Evolutionary conservation across 1,140 invertebrate species (phyloP).

Genomic region (Drosophila eugracilis): DNA sequence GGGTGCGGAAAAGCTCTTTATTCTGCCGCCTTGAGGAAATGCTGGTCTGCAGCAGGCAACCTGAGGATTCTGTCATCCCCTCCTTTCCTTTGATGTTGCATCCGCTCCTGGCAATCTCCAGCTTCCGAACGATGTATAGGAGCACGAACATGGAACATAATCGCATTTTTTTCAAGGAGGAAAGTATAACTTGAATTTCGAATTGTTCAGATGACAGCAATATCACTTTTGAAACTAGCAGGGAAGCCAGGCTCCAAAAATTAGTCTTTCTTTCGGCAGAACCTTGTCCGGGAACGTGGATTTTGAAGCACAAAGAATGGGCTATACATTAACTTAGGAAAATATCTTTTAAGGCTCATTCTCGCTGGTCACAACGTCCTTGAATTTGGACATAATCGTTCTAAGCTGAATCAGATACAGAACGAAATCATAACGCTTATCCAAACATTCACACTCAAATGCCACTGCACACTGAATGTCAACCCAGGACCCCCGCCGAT

Average conservation of each 20-base stretch:
- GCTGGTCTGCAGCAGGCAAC: neutral
- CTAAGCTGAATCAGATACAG: neutral
- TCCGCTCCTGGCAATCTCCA: neutral
- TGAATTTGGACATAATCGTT: slow-evolving; percentile 9
- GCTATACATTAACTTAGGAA: too few species aligned
- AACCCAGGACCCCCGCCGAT: slow-evolving; percentile 12
- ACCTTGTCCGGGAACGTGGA: too few species aligned
- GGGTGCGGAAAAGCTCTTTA: neutral
- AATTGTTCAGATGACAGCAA: slow-evolving; percentile 14
- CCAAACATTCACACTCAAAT: slow-evolving; percentile 67
- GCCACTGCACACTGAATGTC: slow-evolving; percentile 43
- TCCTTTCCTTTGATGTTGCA: neutral
- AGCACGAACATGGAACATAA: slow-evolving; percentile 60
- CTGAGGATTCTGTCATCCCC: neutral
- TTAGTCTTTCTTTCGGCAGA: slow-evolving; percentile 2
- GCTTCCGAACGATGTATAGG: slow-evolving; percentile 41
- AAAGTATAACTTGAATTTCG: slow-evolving; percentile 4
- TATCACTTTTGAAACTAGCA: neutral
- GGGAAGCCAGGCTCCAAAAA: neutral
- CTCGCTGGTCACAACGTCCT: neutral
- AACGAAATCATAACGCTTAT: slow-evolving; percentile 41
- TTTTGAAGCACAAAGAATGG: slow-evolving; percentile 11
- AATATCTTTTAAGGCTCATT: slow-evolving; percentile 18
- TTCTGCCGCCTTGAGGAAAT: neutral
- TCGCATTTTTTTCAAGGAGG: slow-evolving; percentile 32